Evolutionary conservation across 1,140 invertebrate species (phyloP).

Genomic region (Brachystomella parvula): DNA sequence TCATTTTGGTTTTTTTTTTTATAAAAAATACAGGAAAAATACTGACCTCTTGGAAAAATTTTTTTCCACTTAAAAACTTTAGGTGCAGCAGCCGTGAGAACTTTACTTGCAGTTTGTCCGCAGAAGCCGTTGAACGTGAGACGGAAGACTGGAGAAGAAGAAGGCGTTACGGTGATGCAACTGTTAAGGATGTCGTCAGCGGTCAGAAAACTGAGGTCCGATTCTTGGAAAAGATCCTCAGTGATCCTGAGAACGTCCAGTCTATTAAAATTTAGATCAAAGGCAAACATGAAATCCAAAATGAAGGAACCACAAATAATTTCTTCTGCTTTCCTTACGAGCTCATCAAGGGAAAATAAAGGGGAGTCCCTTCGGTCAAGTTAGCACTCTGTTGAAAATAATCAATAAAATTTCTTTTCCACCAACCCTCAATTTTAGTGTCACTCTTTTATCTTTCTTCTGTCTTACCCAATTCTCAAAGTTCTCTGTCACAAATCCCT

Average conservation of each 20-base stretch:
- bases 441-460: neutral
- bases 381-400: neutral
- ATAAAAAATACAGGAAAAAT: neutral
- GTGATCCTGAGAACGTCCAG: neutral
- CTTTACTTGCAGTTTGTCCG: neutral
- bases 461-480: slow-evolving; percentile 12
- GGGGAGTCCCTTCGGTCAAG: slow-evolving; percentile 6
- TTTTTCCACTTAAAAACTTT: neutral
- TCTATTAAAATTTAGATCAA: neutral
- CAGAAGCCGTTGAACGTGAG: neutral
- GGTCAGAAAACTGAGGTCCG: neutral
- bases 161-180: neutral
- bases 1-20: neutral
- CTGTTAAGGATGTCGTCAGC: neutral
- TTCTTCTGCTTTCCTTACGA: too few species aligned
- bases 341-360: slow-evolving; percentile 8
- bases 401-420: too few species aligned
- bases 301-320: too few species aligned
- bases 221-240: neutral
- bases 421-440: too few species aligned
- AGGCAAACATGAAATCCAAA: too few species aligned
- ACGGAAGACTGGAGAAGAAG: neutral
- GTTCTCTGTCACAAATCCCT: slow-evolving; percentile 3
- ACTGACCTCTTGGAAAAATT: slow-evolving; percentile 2
- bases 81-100: neutral